Conservation (phyloP, 2,797 vertebrate species). For the Peromyscus eremicus region DNA sequence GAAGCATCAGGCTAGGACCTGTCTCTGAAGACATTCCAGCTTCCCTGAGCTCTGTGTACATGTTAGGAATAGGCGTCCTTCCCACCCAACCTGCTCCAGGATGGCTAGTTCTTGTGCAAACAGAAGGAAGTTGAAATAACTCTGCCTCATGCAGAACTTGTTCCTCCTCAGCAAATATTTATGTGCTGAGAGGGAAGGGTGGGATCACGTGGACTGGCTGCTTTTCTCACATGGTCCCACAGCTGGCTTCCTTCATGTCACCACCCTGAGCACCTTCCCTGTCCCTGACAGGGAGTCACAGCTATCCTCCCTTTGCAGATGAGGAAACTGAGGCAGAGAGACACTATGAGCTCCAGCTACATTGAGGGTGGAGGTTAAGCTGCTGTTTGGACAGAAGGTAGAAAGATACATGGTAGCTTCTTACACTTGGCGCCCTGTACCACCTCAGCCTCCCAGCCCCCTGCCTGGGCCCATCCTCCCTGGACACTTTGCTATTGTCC, state of each 20-base stretch:
- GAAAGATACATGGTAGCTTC: fast-evolving
- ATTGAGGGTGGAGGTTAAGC: neutral
- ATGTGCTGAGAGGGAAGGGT: neutral
- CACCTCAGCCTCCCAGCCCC: too few relatives aligned
- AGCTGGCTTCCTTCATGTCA: neutral
- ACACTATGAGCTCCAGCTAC: neutral
- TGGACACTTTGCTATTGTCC: neutral
- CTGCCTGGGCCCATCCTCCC: neutral
- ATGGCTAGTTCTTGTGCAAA: neutral
- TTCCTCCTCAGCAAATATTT: neutral
- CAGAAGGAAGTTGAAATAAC: neutral
- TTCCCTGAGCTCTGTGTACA: fast-evolving
- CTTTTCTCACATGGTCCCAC: neutral
- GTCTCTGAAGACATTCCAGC: neutral
- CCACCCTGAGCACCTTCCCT: neutral
- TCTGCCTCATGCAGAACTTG: neutral
- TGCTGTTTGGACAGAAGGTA: neutral
- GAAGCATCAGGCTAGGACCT: neutral
- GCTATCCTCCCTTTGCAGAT: neutral
- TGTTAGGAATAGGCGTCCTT: neutral
- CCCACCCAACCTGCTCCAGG: fast-evolving
- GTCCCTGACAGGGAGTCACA: neutral
- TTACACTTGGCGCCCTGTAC: neutral
- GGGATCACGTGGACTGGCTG: neutral
- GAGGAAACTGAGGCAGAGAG: neutral